phyloP scores from a whole-genome alignment of 1,140 invertebrate genomes.

The Brachystomella parvula region DNA sequence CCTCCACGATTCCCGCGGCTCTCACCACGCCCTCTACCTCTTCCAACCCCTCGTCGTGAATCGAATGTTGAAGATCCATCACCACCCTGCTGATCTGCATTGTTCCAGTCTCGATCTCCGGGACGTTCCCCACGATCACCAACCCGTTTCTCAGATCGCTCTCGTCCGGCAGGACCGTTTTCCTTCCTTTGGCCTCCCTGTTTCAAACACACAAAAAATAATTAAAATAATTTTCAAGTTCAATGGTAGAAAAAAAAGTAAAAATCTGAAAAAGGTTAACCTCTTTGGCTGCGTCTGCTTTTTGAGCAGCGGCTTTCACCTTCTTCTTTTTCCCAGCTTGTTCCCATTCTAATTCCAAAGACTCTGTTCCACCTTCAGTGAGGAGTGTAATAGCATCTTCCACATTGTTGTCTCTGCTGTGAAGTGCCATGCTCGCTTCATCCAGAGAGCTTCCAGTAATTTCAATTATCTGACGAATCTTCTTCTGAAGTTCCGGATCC shows the following conservation, averaged over 20 bases:
- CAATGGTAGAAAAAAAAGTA: background rate
- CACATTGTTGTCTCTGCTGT: slow-evolving; percentile 70
- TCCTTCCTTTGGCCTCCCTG: background rate
- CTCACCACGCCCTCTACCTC: slow-evolving; percentile 41
- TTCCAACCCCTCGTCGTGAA: slow-evolving; percentile 39
- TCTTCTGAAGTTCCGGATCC: slow-evolving; percentile 57
- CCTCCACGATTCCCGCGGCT: slow-evolving; percentile 42
- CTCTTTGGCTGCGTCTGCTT: slow-evolving; percentile 30
- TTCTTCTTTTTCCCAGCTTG: slow-evolving; percentile 35
- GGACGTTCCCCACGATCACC: slow-evolving; percentile 1
- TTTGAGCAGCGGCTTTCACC: slow-evolving; percentile 25
- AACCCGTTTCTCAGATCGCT: background rate
- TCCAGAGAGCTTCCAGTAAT: slow-evolving; percentile 70
- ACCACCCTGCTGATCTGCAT: slow-evolving; percentile 18
- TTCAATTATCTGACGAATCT: slow-evolving; percentile 69
- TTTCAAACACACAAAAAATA: background rate
- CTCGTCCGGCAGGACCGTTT: slow-evolving; percentile 1
- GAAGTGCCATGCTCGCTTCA: slow-evolving; percentile 70
- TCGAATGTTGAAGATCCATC: slow-evolving; percentile 21
- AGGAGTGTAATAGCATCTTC: slow-evolving; percentile 43
- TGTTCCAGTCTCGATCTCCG: slow-evolving; percentile 16
- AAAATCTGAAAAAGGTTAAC: slow-evolving; percentile 11
- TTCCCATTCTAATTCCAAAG: slow-evolving; percentile 35
- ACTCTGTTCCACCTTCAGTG: slow-evolving; percentile 31
- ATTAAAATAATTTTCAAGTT: background rate